A percentile compares a stretch with the other conserved stretches of the same genome.
phyloP scores from a whole-genome alignment of 2,113 vertebrate genomes.

The Hucho hucho region DNA sequence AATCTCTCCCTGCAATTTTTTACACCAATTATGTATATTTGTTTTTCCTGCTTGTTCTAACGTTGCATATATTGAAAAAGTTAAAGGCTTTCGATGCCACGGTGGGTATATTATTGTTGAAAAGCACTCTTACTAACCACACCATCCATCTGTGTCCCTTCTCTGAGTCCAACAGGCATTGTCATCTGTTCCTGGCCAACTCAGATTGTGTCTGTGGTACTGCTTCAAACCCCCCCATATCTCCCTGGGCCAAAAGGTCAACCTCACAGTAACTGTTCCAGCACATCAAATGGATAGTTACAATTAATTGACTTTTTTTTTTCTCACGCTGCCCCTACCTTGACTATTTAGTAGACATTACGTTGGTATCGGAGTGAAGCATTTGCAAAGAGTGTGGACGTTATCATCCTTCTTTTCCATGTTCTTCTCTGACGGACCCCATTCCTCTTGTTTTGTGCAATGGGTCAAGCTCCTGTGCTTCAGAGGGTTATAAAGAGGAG shows the following conservation, averaged over 20 bases:
- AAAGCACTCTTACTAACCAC: conserved; percentile 22
- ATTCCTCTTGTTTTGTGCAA: conserved; percentile 39
- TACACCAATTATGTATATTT: conserved; percentile 49
- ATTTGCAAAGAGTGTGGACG: neutral
- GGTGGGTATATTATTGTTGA: conserved; percentile 24
- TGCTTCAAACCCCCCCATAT: neutral
- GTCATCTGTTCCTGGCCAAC: too few relatives aligned
- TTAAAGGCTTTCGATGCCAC: conserved; percentile 62
- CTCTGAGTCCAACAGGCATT: neutral
- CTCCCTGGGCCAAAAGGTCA: neutral
- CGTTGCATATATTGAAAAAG: conserved; percentile 75
- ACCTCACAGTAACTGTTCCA: neutral
- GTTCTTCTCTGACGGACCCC: conserved; percentile 1
- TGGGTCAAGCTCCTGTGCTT: conserved; percentile 42
- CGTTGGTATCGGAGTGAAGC: neutral
- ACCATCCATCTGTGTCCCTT: neutral
- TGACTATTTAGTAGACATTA: conserved; percentile 8
- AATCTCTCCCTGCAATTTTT: conserved; percentile 60
- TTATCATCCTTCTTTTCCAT: neutral
- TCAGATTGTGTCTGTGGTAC: neutral
- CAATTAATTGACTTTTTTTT: too few relatives aligned
- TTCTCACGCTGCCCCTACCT: neutral
- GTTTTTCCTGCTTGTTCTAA: conserved; percentile 66
- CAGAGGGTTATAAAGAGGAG: conserved; percentile 83
- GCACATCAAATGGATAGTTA: neutral